Evolutionary conservation across 2,797 vertebrate species (phyloP), one percentile per base, ranked within the genome.

Genomic region (Brachyrhaphis roseni): DNA sequence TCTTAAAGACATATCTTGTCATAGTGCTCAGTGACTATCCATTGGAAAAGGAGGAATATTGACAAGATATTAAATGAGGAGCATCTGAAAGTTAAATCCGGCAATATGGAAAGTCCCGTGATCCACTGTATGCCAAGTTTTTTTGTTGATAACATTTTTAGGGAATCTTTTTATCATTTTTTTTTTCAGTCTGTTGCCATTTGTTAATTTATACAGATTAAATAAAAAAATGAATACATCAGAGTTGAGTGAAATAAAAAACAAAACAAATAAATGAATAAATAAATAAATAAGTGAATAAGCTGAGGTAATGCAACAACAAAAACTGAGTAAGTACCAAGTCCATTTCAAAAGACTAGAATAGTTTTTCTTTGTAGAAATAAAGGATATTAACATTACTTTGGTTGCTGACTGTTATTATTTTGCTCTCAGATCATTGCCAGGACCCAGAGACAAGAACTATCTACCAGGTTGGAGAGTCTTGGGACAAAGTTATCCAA

Each of bases 381-480:
- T 64, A 20, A 64, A 36, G 16, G 1, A 36, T 36, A 4, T 64
- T 4, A 28, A 28, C n/a, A 13, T 31, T 31, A 18, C 12, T 46
- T 76, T 8, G 8, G 13, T 53, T 41, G 26, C 36, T 51, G 26
- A 41, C 15, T 55, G 7, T 26, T 34, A 8, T 31, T 23, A 57
- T 57, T 84, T 55, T 84, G 26, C 34, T 62, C 71, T 77, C 86
- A 99, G 98, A 99, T 88, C 98, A 99, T 84, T 99, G 98, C 93
- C 98, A 98, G 92, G 98, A 99, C 86, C 98, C 98, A 0, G 98
- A 99, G 89, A 96, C 97, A 0, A 95, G 93, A 75, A 96, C 94
- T 3, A 98, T 98, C 91, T 99, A 98, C 91, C 97, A 99, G 84
- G 98, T 99, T 0, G 98, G 98, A 79, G 98, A 99, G 64, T 97